Evolutionary conservation across 2,888 invertebrate genomes (phyloP).

Genomic region (Rotaria sp.): DNA sequence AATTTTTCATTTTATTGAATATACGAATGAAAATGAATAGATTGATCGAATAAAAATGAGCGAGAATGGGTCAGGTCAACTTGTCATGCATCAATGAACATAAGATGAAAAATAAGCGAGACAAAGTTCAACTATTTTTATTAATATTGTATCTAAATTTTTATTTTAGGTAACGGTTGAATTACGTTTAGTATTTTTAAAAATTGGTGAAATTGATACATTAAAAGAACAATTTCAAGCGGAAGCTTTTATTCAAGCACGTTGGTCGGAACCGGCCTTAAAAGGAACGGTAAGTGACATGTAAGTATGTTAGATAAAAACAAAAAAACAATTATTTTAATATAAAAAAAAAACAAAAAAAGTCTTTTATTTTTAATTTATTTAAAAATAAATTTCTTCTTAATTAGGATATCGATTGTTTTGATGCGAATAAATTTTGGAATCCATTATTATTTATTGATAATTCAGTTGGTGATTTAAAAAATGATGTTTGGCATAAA

Average conservation of each 20-base stretch:
- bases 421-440: constrained; percentile 45
- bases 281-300: constrained; percentile 23
- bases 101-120: not conserved
- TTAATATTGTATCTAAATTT: not conserved
- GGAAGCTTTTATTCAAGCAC: constrained; percentile 54
- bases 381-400: not conserved
- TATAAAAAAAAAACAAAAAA: too few species aligned
- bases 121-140: not conserved
- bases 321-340: not conserved
- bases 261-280: constrained; percentile 50
- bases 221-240: constrained; percentile 54
- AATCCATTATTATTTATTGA: constrained; percentile 47
- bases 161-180: not conserved
- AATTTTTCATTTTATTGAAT: not conserved
- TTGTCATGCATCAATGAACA: not conserved
- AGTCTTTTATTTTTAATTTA: too few species aligned
- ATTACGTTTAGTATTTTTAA: constrained; percentile 52
- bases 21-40: not conserved
- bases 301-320: not conserved
- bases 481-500: constrained; percentile 44
- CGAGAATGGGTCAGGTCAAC: not conserved
- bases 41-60: not conserved
- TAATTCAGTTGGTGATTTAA: constrained; percentile 46
- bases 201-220: constrained; percentile 55
- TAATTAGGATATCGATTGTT: constrained; percentile 12